Evolutionary conservation across 1,140 invertebrate genomes (phyloP).

Genomic region (Atta cephalotes): DNA sequence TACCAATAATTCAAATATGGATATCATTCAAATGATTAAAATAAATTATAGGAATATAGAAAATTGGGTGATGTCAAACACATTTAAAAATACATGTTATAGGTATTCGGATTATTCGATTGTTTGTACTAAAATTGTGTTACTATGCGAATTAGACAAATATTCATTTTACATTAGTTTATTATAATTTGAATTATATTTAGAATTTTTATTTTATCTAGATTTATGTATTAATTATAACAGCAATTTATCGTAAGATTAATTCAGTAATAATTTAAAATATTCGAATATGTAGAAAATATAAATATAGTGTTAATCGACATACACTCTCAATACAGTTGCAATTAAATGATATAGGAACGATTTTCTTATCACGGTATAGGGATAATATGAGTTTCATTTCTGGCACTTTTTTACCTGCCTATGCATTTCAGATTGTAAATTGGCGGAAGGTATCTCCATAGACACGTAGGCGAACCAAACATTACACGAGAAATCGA

Average conservation of each 20-base stretch:
- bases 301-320: not conserved
- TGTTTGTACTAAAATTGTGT: not conserved
- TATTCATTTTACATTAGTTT: not conserved
- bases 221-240: not conserved
- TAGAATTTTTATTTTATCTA: not conserved
- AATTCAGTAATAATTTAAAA: not conserved
- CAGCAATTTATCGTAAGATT: not conserved
- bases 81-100: not conserved
- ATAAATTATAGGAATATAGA: not conserved
- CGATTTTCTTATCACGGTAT: slow-evolving; percentile 55
- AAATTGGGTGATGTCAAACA: not conserved
- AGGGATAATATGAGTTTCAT: slow-evolving; percentile 34
- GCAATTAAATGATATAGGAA: slow-evolving; percentile 53
- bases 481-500: slow-evolving; percentile 37
- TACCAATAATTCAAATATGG: not conserved
- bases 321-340: not conserved
- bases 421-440: slow-evolving; percentile 71
- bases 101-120: not conserved
- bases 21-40: not conserved
- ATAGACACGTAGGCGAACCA: slow-evolving; percentile 41
- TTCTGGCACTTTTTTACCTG: slow-evolving; percentile 62
- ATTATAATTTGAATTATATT: not conserved
- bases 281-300: slow-evolving; percentile 3
- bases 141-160: not conserved
- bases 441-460: slow-evolving; percentile 46